Base-by-base conservation (phyloP, 2,797 vertebrate genomes). In the Leptatherina wallacei region DNA sequence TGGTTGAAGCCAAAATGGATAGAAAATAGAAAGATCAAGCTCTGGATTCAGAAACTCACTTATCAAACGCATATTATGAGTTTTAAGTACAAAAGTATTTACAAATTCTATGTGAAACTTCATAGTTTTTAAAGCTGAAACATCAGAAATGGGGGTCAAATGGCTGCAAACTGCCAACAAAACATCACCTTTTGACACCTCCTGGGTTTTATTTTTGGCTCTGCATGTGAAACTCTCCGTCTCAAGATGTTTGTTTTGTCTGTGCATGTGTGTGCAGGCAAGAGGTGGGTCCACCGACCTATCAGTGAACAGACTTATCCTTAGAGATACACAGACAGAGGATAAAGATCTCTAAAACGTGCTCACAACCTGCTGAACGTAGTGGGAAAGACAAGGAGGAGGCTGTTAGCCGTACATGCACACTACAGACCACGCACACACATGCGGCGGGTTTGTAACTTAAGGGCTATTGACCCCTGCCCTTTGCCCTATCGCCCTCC, bases 191-290 rank as follows among this genome's bases (percentile, higher is more conserved):
- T 22, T 29, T 65, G 32, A 64, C 32, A 55, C 63, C 47, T 61
- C 65, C 24, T 33, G 13, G 54, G 58, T 54, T n/a, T 69, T 47
- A 66, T 78, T 84, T 68, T 47, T 47, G 61, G 74, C 33, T 75
- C 69, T 76, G n/a, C 32, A 14, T 0, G 11, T 29, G 36, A 75
- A 57, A 61, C 22, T 7, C 18, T 38, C 66, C 42, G 0, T 70
- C 79, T 79, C 33, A 49, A 57, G 66, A 69, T 44, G 27, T 82
- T 72, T 77, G 49, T 83, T 33, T 49, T 80, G 55, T 58, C 2
- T 75, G 55, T 40, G 1, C 14, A 11, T 61, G 59, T 59, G 78
- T 57, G 67, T 35, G 71, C 10, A 38, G 70, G 16, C 32, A 6
- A 54, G 51, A 54, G 24, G 36, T 0, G 35, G 22, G 52, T 3